These are phyloP conservation scores for Dynastes tityus DNA, from an alignment of 2,888 invertebrate genomes.

Conservation along the genomic window DNA sequence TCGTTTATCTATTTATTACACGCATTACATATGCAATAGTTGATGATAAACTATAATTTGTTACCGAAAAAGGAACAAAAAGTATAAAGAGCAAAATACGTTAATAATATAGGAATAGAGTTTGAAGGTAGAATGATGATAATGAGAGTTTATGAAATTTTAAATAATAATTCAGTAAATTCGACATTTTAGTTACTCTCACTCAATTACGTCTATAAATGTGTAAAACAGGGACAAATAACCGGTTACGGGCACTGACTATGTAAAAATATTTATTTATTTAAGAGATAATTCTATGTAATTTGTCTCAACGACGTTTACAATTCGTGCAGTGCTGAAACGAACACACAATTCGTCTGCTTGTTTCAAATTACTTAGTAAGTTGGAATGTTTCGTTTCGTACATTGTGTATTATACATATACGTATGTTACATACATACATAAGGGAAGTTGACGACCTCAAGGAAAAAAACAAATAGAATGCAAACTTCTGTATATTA, in stretches of 20 bases:
- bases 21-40: slow-evolving; percentile 34
- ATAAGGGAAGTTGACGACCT: no score
- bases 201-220: slow-evolving; percentile 42
- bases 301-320: slow-evolving; percentile 39
- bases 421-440: no score
- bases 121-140: slow-evolving; percentile 21
- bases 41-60: slow-evolving; percentile 37
- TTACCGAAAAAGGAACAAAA: slow-evolving; percentile 20
- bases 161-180: slow-evolving; percentile 42
- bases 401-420: no score
- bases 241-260: slow-evolving; percentile 39
- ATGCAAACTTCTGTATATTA: no score
- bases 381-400: slow-evolving; percentile 6
- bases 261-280: slow-evolving; percentile 50
- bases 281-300: slow-evolving; percentile 46
- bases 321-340: slow-evolving; percentile 39
- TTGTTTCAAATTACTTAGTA: slow-evolving; percentile 29
- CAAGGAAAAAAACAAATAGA: no score
- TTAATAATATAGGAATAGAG: slow-evolving; percentile 27
- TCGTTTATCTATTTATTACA: slow-evolving; percentile 27
- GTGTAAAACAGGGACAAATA: slow-evolving; percentile 34
- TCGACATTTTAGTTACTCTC: slow-evolving; percentile 40
- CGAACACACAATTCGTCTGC: slow-evolving; percentile 34
- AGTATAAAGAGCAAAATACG: not conserved
- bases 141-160: slow-evolving; percentile 42